Conservation (phyloP, 1,140 invertebrate species). For the Parasteatoda tepidariorum region DNA sequence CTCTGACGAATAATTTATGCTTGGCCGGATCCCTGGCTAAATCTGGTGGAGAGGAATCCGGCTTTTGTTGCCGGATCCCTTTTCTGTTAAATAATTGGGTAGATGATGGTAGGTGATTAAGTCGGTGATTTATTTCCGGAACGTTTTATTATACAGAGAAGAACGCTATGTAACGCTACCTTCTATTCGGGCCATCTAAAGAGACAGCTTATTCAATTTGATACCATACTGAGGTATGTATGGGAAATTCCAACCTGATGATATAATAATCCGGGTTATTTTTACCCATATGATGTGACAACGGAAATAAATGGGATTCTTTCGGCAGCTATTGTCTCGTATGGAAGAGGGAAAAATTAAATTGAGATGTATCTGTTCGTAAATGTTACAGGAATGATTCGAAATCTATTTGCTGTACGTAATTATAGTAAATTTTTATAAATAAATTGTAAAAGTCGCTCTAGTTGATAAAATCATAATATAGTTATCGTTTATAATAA, state of each 20-base stretch:
- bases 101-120: constrained; percentile 10
- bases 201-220: background rate
- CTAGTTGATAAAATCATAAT: too few relatives aligned
- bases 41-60: background rate
- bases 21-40: background rate
- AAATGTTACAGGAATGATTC: too few relatives aligned
- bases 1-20: constrained; percentile 15
- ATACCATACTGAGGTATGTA: background rate
- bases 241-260: background rate
- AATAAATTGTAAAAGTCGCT: too few relatives aligned
- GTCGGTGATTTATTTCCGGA: background rate
- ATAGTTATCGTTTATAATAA: too few relatives aligned
- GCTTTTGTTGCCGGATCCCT: background rate
- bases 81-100: constrained; percentile 17
- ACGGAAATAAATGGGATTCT: too few relatives aligned
- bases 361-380: too few relatives aligned
- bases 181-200: background rate
- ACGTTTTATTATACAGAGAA: background rate
- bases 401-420: too few relatives aligned
- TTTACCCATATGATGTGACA: too few relatives aligned
- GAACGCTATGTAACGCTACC: background rate
- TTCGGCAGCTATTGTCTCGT: too few relatives aligned
- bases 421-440: too few relatives aligned
- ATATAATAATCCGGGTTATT: background rate
- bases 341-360: too few relatives aligned